These are phyloP conservation scores for Amniataba percoides DNA, from an alignment of 2,797 vertebrate genomes.

Conservation along the genomic window DNA sequence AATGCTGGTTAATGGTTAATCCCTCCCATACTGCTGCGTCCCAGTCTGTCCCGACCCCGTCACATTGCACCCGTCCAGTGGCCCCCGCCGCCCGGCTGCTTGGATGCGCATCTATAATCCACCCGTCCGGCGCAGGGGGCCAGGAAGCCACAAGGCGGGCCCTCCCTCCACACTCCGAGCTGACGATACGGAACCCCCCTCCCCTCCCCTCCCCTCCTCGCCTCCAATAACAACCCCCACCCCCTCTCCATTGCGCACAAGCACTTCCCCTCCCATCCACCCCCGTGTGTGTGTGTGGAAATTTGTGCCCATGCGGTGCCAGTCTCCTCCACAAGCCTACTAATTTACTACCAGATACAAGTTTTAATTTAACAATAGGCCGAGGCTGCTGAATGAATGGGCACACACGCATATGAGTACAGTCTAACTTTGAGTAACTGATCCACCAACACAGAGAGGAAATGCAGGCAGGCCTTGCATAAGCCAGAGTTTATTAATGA, in stretches of 20 bases:
- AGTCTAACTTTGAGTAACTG: constrained; percentile 57
- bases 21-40: constrained; percentile 65
- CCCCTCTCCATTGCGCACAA: constrained; percentile 7
- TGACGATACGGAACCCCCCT: constrained; percentile 40
- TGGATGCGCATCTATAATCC: constrained; percentile 75
- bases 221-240: constrained; percentile 6
- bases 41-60: constrained; percentile 64
- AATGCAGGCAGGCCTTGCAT: constrained; percentile 38
- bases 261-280: constrained; percentile 18
- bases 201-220: too few species aligned
- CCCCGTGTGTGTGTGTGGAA: constrained; percentile 31
- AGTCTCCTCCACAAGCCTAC: constrained; percentile 58
- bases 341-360: constrained; percentile 66
- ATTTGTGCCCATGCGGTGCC: constrained; percentile 44
- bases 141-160: constrained; percentile 82
- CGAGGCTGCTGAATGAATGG: constrained; percentile 45
- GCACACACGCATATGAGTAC: constrained; percentile 21
- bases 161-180: constrained; percentile 57
- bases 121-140: constrained; percentile 68
- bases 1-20: constrained; percentile 78
- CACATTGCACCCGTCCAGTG: constrained; percentile 76
- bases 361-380: constrained; percentile 68
- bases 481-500: constrained; percentile 7
- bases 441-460: constrained; percentile 54
- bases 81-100: constrained; percentile 64